phyloP scores from a whole-genome alignment of 2,113 vertebrate genomes.

The Antidorcas marsupialis region DNA sequence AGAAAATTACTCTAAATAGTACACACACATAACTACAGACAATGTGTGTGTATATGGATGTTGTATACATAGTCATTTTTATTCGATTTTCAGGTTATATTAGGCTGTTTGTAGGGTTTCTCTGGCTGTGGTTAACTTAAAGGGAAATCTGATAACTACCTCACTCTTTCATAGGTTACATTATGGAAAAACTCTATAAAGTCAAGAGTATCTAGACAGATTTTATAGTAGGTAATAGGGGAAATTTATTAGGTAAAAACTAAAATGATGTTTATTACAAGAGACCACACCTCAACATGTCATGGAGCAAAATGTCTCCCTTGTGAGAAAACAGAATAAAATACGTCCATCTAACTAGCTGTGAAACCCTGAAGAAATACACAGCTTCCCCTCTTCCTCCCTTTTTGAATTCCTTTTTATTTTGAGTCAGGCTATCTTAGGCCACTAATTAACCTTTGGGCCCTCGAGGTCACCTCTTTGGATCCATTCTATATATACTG shows the following conservation, averaged over 20 bases:
- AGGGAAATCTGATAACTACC: conserved; percentile 7
- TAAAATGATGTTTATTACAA: conserved; percentile 9
- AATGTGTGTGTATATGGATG: not conserved
- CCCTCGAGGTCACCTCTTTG: not conserved
- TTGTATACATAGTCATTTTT: not conserved
- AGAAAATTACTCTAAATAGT: not conserved
- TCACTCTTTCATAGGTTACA: not conserved
- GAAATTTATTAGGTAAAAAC: not conserved
- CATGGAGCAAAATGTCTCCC: not conserved
- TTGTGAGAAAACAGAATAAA: conserved; percentile 23
- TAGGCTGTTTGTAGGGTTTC: not conserved
- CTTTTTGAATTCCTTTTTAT: conserved; percentile 31
- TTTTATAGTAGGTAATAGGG: not conserved
- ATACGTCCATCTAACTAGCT: not conserved
- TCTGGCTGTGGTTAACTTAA: not conserved
- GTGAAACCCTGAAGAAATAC: not conserved
- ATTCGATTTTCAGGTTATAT: not conserved
- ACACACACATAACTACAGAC: not conserved
- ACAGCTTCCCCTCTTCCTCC: not conserved
- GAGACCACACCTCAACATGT: not conserved
- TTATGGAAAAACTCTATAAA: not conserved
- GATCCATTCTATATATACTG: not conserved
- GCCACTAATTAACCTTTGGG: conserved; percentile 32
- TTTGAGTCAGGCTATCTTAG: not conserved
- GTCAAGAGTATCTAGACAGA: not conserved